phyloP scores from a whole-genome alignment of 2,888 invertebrate genomes.

The Dioctria linearis region DNA sequence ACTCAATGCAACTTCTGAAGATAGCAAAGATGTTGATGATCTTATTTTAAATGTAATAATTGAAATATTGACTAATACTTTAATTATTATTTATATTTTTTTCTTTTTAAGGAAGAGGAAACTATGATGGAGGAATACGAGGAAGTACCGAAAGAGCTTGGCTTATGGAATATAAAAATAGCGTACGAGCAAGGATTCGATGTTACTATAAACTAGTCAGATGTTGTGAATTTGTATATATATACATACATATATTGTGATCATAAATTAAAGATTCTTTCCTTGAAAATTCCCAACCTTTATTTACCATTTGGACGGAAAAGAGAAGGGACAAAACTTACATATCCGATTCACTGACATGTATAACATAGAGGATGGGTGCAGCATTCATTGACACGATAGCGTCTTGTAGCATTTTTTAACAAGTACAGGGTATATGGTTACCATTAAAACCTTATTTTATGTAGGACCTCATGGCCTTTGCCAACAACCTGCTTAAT shows the following conservation, averaged over 20 bases:
- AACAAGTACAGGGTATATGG: no score
- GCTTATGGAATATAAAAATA: slow-evolving; percentile 36
- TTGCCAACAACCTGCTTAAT: no score
- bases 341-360: no score
- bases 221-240: background rate
- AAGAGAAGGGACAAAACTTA: no score
- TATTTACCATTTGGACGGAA: no score
- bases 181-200: slow-evolving; percentile 21
- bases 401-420: no score
- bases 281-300: no score
- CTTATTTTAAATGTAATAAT: background rate
- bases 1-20: background rate
- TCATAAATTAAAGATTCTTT: no score
- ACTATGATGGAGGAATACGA: slow-evolving; percentile 7
- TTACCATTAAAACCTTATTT: no score
- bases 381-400: no score
- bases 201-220: background rate
- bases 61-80: background rate
- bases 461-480: no score
- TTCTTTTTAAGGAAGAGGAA: background rate
- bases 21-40: background rate
- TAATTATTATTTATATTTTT: background rate
- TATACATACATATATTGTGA: background rate
- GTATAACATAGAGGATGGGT: no score
- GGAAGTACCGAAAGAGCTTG: slow-evolving; percentile 3